These are phyloP conservation scores for Marasmarcha lunaedactyla DNA, from an alignment of 2,888 invertebrate genomes.

Conservation along the genomic window DNA sequence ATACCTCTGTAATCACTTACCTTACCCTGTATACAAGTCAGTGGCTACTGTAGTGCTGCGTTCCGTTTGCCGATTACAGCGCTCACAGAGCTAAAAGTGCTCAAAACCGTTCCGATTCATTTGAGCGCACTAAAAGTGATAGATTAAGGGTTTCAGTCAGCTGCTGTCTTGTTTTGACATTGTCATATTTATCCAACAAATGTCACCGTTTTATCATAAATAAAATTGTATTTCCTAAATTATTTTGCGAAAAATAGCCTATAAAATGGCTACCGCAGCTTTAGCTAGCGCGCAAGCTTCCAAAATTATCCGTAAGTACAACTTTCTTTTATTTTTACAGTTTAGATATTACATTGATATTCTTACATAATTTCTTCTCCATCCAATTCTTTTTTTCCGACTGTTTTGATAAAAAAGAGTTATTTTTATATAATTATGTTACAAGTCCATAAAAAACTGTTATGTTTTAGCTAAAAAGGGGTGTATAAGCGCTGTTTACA, in stretches of 20 bases:
- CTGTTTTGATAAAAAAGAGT: not conserved
- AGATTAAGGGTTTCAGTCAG: no score
- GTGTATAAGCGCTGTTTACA: conserved; percentile 50
- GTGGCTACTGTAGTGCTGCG: no score
- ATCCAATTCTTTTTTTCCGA: no score
- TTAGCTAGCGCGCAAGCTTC: conserved; percentile 41
- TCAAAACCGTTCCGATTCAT: no score
- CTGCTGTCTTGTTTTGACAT: no score
- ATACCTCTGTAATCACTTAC: no score
- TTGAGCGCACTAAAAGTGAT: no score
- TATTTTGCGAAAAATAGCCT: conserved; percentile 15
- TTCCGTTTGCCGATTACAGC: no score
- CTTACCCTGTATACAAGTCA: no score
- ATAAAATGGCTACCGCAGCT: conserved; percentile 53
- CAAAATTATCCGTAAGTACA: conserved; percentile 48
- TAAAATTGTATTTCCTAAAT: conserved; percentile 9
- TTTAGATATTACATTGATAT: conserved; percentile 10
- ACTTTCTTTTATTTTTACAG: conserved; percentile 11
- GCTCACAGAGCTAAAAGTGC: no score
- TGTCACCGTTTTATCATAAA: conserved; percentile 1
- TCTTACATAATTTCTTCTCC: conserved; percentile 48
- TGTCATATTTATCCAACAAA: not conserved
- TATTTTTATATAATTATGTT: no score
- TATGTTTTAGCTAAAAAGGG: conserved; percentile 44
- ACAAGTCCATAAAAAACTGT: no score